Conservation (phyloP, 2,797 vertebrate genomes). For the Columba guinea region DNA sequence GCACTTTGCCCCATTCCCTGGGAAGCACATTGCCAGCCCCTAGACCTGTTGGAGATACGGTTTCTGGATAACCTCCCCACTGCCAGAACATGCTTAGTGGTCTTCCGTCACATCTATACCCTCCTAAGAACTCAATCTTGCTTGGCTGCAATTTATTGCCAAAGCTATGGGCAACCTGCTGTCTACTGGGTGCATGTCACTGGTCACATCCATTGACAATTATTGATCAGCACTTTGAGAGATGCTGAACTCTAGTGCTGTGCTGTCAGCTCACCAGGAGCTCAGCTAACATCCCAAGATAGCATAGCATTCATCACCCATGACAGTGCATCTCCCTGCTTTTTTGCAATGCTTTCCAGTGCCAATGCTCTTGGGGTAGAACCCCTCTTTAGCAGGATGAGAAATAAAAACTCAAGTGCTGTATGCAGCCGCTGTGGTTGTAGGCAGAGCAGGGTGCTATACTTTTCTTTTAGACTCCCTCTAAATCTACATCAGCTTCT, state of each 20-base stretch:
- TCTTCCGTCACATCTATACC: not conserved
- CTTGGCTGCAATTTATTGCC: not conserved
- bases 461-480: not conserved
- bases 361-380: not conserved
- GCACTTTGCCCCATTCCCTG: not conserved
- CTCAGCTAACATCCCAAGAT: not conserved
- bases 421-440: not conserved
- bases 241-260: not conserved
- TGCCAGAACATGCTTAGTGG: rapidly evolving
- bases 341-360: not conserved
- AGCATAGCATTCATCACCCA: not conserved
- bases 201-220: not conserved
- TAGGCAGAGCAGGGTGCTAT: not conserved
- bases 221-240: not conserved
- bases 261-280: not conserved
- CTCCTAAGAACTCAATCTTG: not conserved
- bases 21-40: not conserved
- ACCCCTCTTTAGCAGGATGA: not conserved
- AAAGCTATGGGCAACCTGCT: not conserved
- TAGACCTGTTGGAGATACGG: not conserved
- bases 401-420: not conserved
- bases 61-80: not conserved
- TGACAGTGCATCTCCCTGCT: not conserved
- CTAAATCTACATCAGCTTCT: not conserved
- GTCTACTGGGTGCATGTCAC: not conserved